Evolutionary conservation across 2,113 vertebrate genomes (phyloP).

Genomic region (Panthera uncia): DNA sequence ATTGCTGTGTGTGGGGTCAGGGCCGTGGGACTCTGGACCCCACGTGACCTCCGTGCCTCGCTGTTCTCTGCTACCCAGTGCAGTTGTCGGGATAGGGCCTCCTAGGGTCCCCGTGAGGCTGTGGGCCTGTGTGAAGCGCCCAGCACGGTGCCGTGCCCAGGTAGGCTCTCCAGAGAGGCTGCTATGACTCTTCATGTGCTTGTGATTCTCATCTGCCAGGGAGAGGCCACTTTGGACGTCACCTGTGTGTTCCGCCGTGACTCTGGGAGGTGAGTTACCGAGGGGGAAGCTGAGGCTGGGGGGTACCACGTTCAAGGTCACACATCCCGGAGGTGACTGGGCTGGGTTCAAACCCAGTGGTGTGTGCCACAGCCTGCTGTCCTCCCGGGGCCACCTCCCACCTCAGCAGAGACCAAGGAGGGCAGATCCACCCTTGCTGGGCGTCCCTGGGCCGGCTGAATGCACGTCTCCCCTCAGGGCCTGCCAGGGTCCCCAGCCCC

Average conservation of each 20-base stretch:
- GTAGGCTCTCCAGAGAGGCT: rapidly evolving
- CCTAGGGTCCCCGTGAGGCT: background rate
- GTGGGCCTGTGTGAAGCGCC: rapidly evolving
- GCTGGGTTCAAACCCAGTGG: background rate
- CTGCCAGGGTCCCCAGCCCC: background rate
- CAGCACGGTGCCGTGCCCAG: rapidly evolving
- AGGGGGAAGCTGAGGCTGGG: background rate
- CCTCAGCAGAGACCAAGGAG: background rate
- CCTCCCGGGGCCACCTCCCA: no score
- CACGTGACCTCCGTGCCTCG: rapidly evolving
- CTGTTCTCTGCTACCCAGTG: rapidly evolving
- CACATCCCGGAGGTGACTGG: background rate
- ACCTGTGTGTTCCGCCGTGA: background rate
- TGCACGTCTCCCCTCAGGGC: no score
- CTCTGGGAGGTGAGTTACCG: background rate
- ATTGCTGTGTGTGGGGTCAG: background rate
- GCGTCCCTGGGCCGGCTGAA: background rate
- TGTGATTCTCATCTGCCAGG: rapidly evolving
- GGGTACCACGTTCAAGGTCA: background rate
- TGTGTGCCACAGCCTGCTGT: background rate
- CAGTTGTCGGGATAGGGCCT: rapidly evolving
- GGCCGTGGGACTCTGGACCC: background rate
- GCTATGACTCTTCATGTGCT: background rate
- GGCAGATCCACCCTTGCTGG: background rate
- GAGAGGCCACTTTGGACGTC: background rate